A percentile compares a stretch with the other conserved stretches of the same genome.
phyloP scores from a whole-genome alignment of 1,140 invertebrate species.

The Ceratina japonica region DNA sequence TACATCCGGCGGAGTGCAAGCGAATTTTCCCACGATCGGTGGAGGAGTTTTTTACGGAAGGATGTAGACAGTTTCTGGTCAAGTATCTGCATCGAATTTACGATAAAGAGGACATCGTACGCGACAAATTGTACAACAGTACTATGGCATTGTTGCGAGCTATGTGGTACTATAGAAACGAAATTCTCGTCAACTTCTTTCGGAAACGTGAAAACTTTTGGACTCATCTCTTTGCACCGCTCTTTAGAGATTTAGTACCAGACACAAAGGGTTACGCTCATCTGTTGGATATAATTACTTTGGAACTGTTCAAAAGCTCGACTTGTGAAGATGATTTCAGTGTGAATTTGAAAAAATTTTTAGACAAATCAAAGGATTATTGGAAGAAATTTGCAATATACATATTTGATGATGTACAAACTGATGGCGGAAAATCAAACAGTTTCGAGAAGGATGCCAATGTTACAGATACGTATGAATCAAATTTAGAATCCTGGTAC shows the following conservation, averaged over 20 bases:
- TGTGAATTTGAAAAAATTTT: conserved; percentile 72
- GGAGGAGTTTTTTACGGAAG: conserved; percentile 74
- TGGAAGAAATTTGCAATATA: conserved; percentile 73
- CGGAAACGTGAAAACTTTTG: conserved; percentile 76
- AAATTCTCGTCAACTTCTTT: conserved; percentile 77
- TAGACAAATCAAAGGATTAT: conserved; percentile 67
- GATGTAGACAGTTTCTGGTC: conserved; percentile 74
- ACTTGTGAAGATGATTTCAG: conserved; percentile 73
- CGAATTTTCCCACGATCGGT: conserved; percentile 78
- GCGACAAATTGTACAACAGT: conserved; percentile 74
- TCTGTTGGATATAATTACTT: conserved; percentile 74
- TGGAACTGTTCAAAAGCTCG: conserved; percentile 76
- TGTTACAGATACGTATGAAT: conserved; percentile 67
- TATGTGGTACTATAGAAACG: conserved; percentile 78
- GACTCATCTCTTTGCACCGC: conserved; percentile 74
- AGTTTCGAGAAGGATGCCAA: conserved; percentile 19
- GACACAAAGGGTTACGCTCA: conserved; percentile 74
- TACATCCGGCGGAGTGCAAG: conserved; percentile 81
- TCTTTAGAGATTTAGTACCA: conserved; percentile 72
- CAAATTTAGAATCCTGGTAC: conserved; percentile 77
- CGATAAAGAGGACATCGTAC: conserved; percentile 73
- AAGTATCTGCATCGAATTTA: conserved; percentile 73
- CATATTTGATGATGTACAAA: conserved; percentile 56
- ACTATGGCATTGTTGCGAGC: conserved; percentile 77
- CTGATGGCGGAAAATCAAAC: neutral